Conservation (phyloP, 23 tunicate species). For the Ciona savignyi region DNA sequence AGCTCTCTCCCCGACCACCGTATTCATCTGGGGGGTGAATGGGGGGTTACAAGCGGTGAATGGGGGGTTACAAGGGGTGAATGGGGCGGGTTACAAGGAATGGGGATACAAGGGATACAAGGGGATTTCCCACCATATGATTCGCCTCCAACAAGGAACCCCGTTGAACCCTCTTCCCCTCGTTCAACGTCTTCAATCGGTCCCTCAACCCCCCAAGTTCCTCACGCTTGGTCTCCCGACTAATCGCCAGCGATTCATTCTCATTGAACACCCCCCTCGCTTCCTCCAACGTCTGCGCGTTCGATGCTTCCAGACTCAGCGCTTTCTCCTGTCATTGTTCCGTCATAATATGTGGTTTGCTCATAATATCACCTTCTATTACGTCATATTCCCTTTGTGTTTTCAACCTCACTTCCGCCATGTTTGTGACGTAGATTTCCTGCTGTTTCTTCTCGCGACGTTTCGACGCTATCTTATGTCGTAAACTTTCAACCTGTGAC, state of each 20-base stretch:
- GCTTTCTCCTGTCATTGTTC: background rate
- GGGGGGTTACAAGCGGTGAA: too few relatives aligned
- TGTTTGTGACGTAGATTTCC: background rate
- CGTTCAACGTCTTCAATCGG: background rate
- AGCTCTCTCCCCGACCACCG: conserved; percentile 8
- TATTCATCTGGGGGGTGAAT: conserved; percentile 11
- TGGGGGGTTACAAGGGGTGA: too few relatives aligned
- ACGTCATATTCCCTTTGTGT: background rate
- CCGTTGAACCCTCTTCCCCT: background rate
- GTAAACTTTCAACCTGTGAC: background rate
- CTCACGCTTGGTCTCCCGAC: background rate
- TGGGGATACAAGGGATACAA: too few relatives aligned
- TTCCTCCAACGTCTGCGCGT: conserved; percentile 3
- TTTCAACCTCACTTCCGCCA: background rate
- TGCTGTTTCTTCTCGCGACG: background rate
- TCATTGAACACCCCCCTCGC: conserved; percentile 6
- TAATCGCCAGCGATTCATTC: background rate
- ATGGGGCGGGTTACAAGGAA: too few relatives aligned
- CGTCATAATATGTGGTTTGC: background rate
- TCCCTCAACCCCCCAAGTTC: background rate
- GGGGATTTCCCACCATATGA: conserved; percentile 6
- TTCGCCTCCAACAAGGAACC: conserved; percentile 1
- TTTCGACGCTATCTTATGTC: background rate
- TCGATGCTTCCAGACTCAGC: background rate
- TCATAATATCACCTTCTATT: background rate